phyloP scores from a whole-genome alignment of 2,797 vertebrate species.

The Labroides dimidiatus region DNA sequence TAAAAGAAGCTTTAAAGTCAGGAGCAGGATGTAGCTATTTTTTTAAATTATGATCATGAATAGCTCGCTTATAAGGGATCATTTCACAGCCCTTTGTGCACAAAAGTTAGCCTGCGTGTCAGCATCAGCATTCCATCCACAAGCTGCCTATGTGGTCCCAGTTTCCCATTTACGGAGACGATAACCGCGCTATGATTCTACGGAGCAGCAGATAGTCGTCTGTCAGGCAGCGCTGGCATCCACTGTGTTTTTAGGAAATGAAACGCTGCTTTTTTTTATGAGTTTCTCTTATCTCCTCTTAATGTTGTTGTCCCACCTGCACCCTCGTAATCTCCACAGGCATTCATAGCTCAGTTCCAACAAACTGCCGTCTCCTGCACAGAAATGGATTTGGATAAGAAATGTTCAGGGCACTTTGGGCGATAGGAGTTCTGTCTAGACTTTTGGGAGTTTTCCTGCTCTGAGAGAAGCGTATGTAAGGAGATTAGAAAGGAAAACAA shows the following conservation, averaged over 20 bases:
- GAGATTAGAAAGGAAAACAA: constrained; percentile 32
- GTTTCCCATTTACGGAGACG: constrained; percentile 40
- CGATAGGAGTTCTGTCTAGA: constrained; percentile 56
- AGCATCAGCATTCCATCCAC: constrained; percentile 32
- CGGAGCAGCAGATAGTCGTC: constrained; percentile 55
- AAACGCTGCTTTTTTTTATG: constrained; percentile 81
- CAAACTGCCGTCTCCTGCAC: constrained; percentile 28
- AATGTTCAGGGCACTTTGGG: constrained; percentile 48
- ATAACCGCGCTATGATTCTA: constrained; percentile 48
- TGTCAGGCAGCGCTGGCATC: constrained; percentile 45
- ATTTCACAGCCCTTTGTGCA: neutral
- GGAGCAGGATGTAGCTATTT: neutral
- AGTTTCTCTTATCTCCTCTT: constrained; percentile 79
- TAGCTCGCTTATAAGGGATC: neutral
- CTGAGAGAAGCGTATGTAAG: constrained; percentile 45
- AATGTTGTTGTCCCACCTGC: constrained; percentile 68
- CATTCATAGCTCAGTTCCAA: constrained; percentile 30
- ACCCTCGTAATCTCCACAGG: constrained; percentile 62
- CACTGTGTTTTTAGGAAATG: constrained; percentile 83
- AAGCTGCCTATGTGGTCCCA: constrained; percentile 9
- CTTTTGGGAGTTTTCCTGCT: constrained; percentile 48
- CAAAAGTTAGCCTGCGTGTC: constrained; percentile 5
- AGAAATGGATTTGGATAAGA: constrained; percentile 63
- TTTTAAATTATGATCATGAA: neutral
- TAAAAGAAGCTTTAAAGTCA: constrained; percentile 18